Conservation (phyloP, 1,140 invertebrate genomes). For the Atopsyche davidsoni region DNA sequence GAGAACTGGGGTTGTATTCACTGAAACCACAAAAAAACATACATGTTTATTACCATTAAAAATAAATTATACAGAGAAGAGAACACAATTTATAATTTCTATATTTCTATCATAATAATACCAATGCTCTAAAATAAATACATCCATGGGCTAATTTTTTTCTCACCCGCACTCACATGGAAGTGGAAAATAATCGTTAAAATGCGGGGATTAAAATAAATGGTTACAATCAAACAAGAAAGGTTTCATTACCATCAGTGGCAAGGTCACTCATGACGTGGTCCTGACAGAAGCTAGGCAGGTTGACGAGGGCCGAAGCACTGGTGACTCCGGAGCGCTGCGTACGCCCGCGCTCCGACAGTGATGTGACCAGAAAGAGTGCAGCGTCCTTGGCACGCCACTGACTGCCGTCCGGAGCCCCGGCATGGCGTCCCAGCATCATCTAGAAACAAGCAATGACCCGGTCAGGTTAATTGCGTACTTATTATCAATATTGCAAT, state of each 20-base stretch:
- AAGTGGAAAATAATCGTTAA: too few relatives aligned
- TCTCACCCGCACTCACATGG: too few relatives aligned
- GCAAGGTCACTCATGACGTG: constrained; percentile 81
- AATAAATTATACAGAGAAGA: too few relatives aligned
- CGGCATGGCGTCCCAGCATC: constrained; percentile 71
- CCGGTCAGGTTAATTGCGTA: too few relatives aligned
- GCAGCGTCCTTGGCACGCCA: constrained; percentile 96
- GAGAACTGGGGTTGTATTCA: constrained; percentile 82
- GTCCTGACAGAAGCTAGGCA: constrained; percentile 78
- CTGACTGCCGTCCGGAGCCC: constrained; percentile 62
- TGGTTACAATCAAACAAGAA: too few relatives aligned
- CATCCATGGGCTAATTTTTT: too few relatives aligned
- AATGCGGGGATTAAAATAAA: too few relatives aligned
- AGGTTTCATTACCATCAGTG: constrained; percentile 6
- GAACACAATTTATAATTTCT: too few relatives aligned
- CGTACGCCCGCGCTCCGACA: constrained; percentile 87
- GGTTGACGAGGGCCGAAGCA: constrained; percentile 81
- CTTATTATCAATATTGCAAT: too few relatives aligned
- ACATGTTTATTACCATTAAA: too few relatives aligned
- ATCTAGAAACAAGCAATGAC: constrained; percentile 47
- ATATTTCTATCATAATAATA: too few relatives aligned
- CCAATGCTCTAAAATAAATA: too few relatives aligned
- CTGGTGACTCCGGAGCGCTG: constrained; percentile 86
- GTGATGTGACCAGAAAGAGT: constrained; percentile 90
- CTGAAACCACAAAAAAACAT: constrained; percentile 47